Evolutionary conservation across 2,113 vertebrate species (phyloP).

Genomic region (Brachionichthys hirsutus): DNA sequence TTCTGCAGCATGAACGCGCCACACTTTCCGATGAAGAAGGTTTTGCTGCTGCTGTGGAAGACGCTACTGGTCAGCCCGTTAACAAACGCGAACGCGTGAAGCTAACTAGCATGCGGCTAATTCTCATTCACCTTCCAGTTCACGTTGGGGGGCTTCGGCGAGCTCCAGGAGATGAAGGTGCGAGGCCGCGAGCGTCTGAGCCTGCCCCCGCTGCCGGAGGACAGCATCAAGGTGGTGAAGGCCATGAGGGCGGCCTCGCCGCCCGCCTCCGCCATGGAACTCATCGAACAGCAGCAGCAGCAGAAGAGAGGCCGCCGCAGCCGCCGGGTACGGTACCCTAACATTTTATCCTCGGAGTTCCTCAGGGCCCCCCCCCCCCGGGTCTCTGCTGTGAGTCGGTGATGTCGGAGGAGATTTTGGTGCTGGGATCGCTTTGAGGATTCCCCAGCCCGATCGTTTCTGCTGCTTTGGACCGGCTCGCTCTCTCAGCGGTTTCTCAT

Average conservation of each 20-base stretch:
- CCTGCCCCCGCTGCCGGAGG: conserved; percentile 86
- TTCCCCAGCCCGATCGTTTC: background rate
- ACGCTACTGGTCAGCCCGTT: conserved; percentile 88
- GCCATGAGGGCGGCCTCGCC: conserved; percentile 92
- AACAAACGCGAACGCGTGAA: too few species aligned
- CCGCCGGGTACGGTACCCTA: conserved; percentile 79
- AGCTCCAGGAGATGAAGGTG: conserved; percentile 88
- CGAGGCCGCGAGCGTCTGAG: conserved; percentile 78
- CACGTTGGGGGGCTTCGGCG: conserved; percentile 92
- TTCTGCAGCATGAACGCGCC: conserved; percentile 97
- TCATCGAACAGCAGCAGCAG: conserved; percentile 90
- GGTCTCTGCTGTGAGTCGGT: conserved; percentile 45
- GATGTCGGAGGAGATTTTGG: conserved; percentile 47
- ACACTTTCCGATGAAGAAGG: conserved; percentile 98
- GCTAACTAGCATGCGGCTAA: too few species aligned
- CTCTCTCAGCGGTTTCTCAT: conserved; percentile 55
- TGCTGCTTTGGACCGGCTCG: conserved; percentile 27
- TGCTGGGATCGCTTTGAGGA: conserved; percentile 18
- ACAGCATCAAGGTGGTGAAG: conserved; percentile 93
- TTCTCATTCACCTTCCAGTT: conserved; percentile 74
- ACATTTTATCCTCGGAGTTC: too few species aligned
- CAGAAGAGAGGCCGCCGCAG: conserved; percentile 87
- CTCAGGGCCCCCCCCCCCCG: conserved; percentile 7
- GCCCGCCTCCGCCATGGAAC: conserved; percentile 87
- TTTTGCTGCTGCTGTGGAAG: conserved; percentile 96